These are phyloP conservation scores for Xiphorhynchus erythropygius DNA, from an alignment of 2,797 vertebrate genomes.

Conservation along the genomic window DNA sequence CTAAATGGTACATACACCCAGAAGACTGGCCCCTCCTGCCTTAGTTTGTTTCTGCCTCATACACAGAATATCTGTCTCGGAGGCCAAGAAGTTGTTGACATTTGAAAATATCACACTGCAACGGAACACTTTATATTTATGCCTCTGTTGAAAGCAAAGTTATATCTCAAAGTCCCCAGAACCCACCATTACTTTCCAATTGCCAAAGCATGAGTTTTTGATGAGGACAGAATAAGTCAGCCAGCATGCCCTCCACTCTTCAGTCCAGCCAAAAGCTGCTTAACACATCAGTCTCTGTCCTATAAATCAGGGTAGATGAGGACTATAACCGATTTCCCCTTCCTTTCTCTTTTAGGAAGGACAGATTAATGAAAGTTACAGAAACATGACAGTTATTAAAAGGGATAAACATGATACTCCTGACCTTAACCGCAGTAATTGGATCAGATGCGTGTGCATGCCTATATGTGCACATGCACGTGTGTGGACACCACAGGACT, in stretches of 20 bases:
- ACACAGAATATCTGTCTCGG: slow-evolving; percentile 12
- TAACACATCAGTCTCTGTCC: slow-evolving; percentile 20
- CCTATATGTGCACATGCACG: neutral
- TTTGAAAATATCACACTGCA: slow-evolving; percentile 33
- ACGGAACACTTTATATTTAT: slow-evolving; percentile 42
- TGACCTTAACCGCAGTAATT: neutral
- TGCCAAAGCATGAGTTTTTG: slow-evolving; percentile 20
- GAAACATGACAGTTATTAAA: slow-evolving; percentile 40
- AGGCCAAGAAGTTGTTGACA: slow-evolving; percentile 26
- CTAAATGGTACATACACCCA: neutral
- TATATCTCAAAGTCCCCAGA: slow-evolving; percentile 30
- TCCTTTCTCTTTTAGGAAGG: slow-evolving; percentile 16
- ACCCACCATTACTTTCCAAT: neutral
- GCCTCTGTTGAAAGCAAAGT: slow-evolving; percentile 41
- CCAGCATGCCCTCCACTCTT: neutral
- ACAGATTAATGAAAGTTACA: slow-evolving; percentile 22
- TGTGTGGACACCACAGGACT: neutral
- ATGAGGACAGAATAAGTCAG: slow-evolving; percentile 16
- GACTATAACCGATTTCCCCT: neutral
- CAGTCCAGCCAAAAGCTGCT: slow-evolving; percentile 4
- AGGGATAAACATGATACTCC: slow-evolving; percentile 23
- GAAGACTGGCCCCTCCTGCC: neutral
- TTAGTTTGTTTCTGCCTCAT: neutral
- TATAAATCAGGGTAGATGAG: slow-evolving; percentile 36
- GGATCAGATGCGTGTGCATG: neutral